A percentile compares a stretch with the other conserved stretches of the same genome.
phyloP scores from a whole-genome alignment of 2,797 vertebrate genomes.

The Australoheros facetus region DNA sequence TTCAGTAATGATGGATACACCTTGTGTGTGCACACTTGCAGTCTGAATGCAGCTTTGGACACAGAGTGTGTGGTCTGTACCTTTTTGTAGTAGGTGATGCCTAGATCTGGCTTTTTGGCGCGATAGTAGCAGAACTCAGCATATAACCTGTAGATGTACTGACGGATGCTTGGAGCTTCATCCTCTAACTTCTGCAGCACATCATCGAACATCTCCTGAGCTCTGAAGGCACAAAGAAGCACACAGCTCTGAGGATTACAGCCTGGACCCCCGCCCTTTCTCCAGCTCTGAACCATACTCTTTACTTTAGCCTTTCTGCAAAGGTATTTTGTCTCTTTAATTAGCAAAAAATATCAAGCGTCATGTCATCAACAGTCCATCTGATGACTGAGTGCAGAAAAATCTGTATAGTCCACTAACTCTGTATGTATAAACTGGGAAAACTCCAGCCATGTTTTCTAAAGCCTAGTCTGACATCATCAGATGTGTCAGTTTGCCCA shows the following conservation, averaged over 20 bases:
- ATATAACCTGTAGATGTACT: neutral
- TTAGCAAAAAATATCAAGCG: too few species aligned
- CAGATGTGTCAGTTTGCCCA: too few species aligned
- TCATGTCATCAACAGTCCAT: too few species aligned
- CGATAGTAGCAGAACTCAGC: neutral
- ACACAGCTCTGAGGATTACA: neutral
- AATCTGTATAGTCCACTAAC: too few species aligned
- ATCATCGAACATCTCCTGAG: neutral
- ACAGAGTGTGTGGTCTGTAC: neutral
- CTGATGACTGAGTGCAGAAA: too few species aligned
- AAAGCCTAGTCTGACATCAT: too few species aligned
- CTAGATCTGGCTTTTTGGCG: accelerated
- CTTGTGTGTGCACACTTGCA: neutral
- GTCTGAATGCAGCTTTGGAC: neutral
- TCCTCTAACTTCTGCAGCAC: neutral
- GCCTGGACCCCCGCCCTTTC: too few species aligned
- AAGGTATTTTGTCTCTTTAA: too few species aligned
- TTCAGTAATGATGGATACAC: neutral
- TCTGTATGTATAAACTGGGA: too few species aligned
- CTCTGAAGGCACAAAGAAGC: neutral
- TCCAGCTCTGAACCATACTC: neutral
- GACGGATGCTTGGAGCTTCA: neutral
- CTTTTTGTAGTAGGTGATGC: constrained; percentile 10
- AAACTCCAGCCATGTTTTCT: too few species aligned
- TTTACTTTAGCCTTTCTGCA: too few species aligned